These are phyloP conservation scores for Drosophila rufa DNA, from an alignment of 1,140 invertebrate species.

Conservation along the genomic window DNA sequence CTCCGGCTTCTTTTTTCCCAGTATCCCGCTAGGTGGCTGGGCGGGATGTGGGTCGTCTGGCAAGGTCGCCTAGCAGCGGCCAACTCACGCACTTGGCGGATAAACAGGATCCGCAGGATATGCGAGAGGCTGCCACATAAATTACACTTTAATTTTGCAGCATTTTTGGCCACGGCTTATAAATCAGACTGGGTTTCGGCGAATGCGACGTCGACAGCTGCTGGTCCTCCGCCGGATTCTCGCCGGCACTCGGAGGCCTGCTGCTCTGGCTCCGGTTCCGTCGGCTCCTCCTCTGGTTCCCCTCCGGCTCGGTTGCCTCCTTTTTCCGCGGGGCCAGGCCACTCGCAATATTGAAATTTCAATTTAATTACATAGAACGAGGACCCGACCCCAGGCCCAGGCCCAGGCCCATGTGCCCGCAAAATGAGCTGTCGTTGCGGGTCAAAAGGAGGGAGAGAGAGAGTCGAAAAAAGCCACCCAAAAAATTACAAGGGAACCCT, in stretches of 20 bases:
- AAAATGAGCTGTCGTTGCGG: constrained; percentile 67
- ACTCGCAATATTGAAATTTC: constrained; percentile 82
- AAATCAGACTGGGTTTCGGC: constrained; percentile 63
- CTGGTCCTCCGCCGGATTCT: constrained; percentile 16
- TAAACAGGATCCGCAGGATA: constrained; percentile 65
- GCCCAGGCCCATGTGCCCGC: constrained; percentile 53
- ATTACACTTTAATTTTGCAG: constrained; percentile 83
- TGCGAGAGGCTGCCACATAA: constrained; percentile 65
- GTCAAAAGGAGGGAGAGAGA: constrained; percentile 43
- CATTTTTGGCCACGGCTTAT: constrained; percentile 82
- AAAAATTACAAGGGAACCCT: constrained; percentile 17
- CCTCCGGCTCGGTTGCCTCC: background rate
- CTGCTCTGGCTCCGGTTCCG: constrained; percentile 1
- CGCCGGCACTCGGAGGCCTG: constrained; percentile 22
- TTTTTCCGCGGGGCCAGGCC: constrained; percentile 31
- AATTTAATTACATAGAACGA: constrained; percentile 81
- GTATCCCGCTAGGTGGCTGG: background rate
- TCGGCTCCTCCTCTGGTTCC: background rate
- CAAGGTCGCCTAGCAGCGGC: constrained; percentile 45
- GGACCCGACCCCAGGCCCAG: constrained; percentile 48
- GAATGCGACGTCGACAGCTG: constrained; percentile 33
- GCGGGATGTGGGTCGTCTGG: constrained; percentile 8
- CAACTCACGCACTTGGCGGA: constrained; percentile 62
- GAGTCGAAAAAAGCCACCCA: constrained; percentile 18
- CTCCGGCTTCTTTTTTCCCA: constrained; percentile 3